Evolutionary conservation across 2,888 invertebrate genomes (phyloP), one percentile per base, ranked within the genome.

Genomic region (Nymphalis polychloros): DNA sequence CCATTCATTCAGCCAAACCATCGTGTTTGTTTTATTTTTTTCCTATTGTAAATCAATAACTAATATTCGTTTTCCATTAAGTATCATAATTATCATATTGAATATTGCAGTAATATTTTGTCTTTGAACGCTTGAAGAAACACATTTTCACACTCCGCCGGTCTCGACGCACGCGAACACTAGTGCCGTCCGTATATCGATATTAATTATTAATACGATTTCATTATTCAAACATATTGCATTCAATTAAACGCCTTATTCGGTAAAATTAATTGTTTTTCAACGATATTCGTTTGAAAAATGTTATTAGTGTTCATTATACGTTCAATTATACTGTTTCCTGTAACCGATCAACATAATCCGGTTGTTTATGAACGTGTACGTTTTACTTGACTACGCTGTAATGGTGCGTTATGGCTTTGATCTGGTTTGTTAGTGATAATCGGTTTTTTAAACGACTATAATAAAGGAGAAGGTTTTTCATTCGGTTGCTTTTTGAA

Each of bases 61-160:
- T 8, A 41, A 41, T 41, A 41, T 4, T 41, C 50, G 20, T 20
- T 52, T 50, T 20, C 20, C 13, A 41, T 0, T 41, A 6, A 16
- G 52, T 52, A 23, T 23, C 52, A 52, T 23, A n/a, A n/a, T n/a
- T n/a, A 52, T 10, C 27, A 50, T 50, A 23, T 31, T 7, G 23
- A 7, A 27, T 27, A 27, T 55, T 31, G 49, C 19, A 17, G 31
- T 55, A 55, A 55, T n/a, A 17, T 8, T 31, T 16, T 31, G 16
- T 31, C 55, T 55, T 61, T 31, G 23, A 16, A 49, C 62, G 60
- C 66, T 69, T 67, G 64, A 72, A 71, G 64, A 64, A 68, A 68
- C 50, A 67, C 63, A 57, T 63, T 71, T 74, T 73, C 70, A 70
- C 67, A 72, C 70, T 67, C 64, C 65, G 59, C 71, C 67, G 70